Conservation (phyloP, 2,888 invertebrate species). For the Therioaphis trifolii region DNA sequence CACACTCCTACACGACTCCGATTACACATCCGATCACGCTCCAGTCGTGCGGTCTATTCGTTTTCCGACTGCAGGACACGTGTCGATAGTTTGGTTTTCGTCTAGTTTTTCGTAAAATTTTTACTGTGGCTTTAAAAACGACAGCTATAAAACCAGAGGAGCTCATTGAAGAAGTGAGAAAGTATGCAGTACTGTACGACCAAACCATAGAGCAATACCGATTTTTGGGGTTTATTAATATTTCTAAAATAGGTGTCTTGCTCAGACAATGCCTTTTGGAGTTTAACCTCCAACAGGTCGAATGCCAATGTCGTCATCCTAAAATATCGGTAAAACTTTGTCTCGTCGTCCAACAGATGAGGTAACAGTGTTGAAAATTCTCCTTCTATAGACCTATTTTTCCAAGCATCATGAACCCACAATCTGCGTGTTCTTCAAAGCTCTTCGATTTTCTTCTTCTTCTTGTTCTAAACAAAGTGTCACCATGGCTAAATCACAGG, state of each 20-base stretch:
- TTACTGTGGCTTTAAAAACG: too few relatives aligned
- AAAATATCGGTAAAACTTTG: too few relatives aligned
- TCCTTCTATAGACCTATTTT: background rate
- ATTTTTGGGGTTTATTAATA: background rate
- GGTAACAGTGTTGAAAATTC: too few relatives aligned
- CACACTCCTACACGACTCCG: background rate
- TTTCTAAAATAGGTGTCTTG: background rate
- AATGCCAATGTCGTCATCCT: too few relatives aligned
- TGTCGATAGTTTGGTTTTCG: background rate
- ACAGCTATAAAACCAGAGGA: too few relatives aligned
- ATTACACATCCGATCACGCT: constrained; percentile 10
- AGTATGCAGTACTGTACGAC: background rate
- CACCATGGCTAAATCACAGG: too few relatives aligned
- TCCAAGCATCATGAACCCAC: background rate
- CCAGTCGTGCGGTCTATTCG: background rate
- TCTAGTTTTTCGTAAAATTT: too few relatives aligned
- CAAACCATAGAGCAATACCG: background rate
- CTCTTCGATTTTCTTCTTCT: constrained; percentile 4
- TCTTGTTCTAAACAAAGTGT: background rate
- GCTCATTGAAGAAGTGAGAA: background rate
- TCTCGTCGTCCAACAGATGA: background rate
- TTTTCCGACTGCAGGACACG: background rate
- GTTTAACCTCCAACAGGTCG: too few relatives aligned
- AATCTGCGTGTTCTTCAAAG: background rate
- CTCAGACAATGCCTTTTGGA: too few relatives aligned